Base-by-base conservation (phyloP, 2,797 vertebrate genomes). In the Simalia tracyae region DNA sequence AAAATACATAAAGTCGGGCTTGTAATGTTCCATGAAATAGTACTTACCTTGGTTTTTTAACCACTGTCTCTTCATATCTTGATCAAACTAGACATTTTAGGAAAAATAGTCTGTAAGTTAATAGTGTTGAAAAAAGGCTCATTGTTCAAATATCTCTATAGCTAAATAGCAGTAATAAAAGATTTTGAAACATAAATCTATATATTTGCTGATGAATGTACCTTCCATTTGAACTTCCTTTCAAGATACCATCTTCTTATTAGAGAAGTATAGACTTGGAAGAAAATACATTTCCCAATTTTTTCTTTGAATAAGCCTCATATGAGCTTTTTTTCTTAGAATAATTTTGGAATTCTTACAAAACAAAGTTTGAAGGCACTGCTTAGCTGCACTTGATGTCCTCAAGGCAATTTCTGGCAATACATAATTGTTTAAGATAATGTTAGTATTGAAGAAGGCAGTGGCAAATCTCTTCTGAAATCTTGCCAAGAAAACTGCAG, bases 1-100 rank as follows among this genome's bases (percentile, higher is more conserved):
- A 22, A 64, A 88, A 60, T 50, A 24, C 90, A 84, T 72, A 88
- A 50, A 95, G 76, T 87, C 36, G 87, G 63, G 92, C 86, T 88
- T 86, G 54, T 90, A 4, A 0, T 72, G 10, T 86, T 90, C 81
- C 26, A 36, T 17, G 24, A 66, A 93, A 22, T 68, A 85, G 5
- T 59, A 88, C 12, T 89, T 64, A 64, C 10, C 63, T 28, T 57
- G 11, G 9, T 93, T 94, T 87, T 15, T 93, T 93, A 0, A 88
- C 89, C 88, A 89, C 17, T 15, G 92, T 31, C 4, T 95, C 8
- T 85, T 91, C 5, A 85, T 94, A 54, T 92, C 66, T 91, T 89
- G 26, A 19, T 28, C 85, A 87, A 91, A 81, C 26, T 88, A 59
- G 61, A 54, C 86, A 72, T 89, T 72, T 11, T 81, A 90, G 88